phyloP scores from a whole-genome alignment of 2,888 invertebrate species.

The Beris morrisii region DNA sequence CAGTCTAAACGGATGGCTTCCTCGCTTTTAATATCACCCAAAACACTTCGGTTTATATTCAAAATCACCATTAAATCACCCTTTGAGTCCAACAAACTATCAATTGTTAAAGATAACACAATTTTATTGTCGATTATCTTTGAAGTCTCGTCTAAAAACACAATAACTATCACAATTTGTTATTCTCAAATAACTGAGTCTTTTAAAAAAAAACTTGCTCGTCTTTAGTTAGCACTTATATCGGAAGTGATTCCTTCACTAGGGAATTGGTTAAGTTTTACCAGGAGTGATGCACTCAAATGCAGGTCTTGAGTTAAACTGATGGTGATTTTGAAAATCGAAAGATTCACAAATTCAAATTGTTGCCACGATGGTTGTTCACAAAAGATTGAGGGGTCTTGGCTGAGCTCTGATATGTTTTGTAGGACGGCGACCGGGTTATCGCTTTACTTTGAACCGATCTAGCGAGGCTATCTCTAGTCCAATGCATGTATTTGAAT shows the following conservation, averaged over 20 bases:
- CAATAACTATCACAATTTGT: neutral
- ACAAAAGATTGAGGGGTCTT: slow-evolving; percentile 12
- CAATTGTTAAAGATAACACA: neutral
- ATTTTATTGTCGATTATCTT: neutral
- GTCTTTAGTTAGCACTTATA: neutral
- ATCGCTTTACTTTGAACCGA: slow-evolving; percentile 10
- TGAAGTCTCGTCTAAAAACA: neutral
- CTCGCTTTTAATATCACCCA: neutral
- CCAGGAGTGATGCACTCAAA: no score
- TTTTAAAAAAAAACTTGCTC: neutral
- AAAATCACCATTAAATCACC: slow-evolving; percentile 29
- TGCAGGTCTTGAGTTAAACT: neutral
- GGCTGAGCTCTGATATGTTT: slow-evolving; percentile 6
- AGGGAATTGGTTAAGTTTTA: no score
- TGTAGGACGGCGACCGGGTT: slow-evolving; percentile 29
- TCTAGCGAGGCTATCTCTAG: slow-evolving; percentile 7
- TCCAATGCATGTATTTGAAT: neutral
- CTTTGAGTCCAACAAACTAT: neutral
- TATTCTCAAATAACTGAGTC: neutral
- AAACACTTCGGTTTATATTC: slow-evolving; percentile 3
- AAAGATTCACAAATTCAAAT: neutral
- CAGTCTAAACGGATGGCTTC: neutral
- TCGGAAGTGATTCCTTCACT: no score
- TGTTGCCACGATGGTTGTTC: slow-evolving; percentile 20
- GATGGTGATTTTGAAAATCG: neutral